These are phyloP conservation scores for Muscicapa adusta DNA, from an alignment of 2,113 vertebrate genomes.

Conservation along the genomic window DNA sequence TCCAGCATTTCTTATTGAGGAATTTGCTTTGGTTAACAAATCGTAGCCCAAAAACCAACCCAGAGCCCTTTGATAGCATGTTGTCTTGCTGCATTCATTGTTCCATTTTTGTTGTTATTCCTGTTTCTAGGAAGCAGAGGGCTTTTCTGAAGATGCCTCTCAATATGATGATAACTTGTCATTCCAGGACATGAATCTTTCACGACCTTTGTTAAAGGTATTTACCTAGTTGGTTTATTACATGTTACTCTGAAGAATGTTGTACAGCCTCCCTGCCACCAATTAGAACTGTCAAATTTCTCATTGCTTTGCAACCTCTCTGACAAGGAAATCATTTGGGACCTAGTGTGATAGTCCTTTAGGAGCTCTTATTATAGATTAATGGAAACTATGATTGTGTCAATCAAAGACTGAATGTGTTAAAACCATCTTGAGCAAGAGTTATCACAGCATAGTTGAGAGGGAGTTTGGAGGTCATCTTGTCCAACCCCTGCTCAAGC, in stretches of 20 bases:
- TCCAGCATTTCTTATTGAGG: not conserved
- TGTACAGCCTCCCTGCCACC: not conserved
- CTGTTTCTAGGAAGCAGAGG: constrained; percentile 70
- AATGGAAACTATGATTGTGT: not conserved
- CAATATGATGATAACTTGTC: constrained; percentile 85
- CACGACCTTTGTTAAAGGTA: constrained; percentile 94
- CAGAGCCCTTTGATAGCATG: not conserved
- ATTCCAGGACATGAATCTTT: constrained; percentile 97
- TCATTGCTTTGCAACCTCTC: not conserved
- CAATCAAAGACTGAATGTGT: not conserved
- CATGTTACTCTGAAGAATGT: not conserved
- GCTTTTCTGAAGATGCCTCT: constrained; percentile 89
- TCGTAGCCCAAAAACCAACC: not conserved
- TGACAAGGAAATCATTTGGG: not conserved
- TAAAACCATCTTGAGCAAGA: not conserved
- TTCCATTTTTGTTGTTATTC: not conserved
- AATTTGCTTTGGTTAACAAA: not conserved
- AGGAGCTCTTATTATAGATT: not conserved
- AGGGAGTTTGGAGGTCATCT: not conserved
- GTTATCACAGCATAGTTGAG: not conserved
- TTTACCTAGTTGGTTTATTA: not conserved
- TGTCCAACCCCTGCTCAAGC: not conserved
- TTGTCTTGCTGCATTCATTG: not conserved
- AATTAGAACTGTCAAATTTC: not conserved
- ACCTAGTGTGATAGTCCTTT: not conserved